Conservation (phyloP, 2,797 vertebrate genomes). For the Poecilia gillii region DNA sequence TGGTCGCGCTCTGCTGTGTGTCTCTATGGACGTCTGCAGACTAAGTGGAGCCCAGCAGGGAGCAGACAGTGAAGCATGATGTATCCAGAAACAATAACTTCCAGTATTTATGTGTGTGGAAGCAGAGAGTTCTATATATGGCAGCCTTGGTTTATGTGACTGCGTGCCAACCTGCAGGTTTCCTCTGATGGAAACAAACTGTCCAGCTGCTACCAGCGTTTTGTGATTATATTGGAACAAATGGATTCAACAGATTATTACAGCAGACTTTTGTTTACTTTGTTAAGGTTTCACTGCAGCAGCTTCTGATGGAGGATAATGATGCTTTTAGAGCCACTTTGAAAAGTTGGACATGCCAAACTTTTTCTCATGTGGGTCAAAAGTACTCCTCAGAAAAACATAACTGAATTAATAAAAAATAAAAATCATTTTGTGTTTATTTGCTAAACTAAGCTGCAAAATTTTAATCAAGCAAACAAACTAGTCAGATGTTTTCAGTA, state of each 20-base stretch:
- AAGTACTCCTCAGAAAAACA: background rate
- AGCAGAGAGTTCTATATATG: background rate
- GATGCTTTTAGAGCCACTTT: background rate
- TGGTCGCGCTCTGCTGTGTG: background rate
- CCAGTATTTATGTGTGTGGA: background rate
- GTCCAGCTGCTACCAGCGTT: background rate
- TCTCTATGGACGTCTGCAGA: constrained; percentile 30
- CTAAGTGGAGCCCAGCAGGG: constrained; percentile 40
- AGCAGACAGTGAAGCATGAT: constrained; percentile 22
- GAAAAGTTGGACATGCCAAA: background rate
- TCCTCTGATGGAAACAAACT: background rate
- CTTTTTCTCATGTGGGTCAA: background rate
- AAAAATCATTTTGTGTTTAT: too few relatives aligned
- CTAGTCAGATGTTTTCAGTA: too few relatives aligned
- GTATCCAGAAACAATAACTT: constrained; percentile 8
- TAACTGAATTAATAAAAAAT: background rate
- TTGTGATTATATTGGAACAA: background rate
- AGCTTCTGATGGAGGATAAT: background rate
- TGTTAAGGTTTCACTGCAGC: background rate
- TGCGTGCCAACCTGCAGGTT: background rate
- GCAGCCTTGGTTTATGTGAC: background rate
- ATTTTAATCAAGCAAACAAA: too few relatives aligned
- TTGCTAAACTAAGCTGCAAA: too few relatives aligned
- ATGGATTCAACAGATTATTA: background rate
- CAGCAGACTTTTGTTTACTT: background rate